Evolutionary conservation across 2,113 vertebrate species (phyloP), one percentile per base, ranked within the genome.

Genomic region (Cheilinus undulatus): DNA sequence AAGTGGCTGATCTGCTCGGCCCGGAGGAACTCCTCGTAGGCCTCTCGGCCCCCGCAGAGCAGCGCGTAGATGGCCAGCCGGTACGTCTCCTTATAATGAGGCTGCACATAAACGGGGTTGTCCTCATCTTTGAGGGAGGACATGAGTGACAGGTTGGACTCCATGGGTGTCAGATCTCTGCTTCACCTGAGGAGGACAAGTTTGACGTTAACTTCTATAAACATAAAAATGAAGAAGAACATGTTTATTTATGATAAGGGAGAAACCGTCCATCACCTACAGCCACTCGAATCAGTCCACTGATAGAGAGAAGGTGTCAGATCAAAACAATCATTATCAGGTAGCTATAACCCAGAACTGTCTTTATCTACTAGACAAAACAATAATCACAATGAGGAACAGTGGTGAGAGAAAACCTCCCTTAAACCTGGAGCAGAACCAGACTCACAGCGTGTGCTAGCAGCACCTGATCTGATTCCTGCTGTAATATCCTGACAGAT

Each of bases 21-120:
- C 19, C 70, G 70, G 61, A 98, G 94, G 88, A 96, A 97, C 67
- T 97, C 95, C 57, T 94, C 87, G 71, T 97, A 98, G 26, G 94
- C 94, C 69, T 96, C 93, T 27, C 90, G 82, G 36, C 96, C 97
- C 3, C 94, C 93, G 46, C 95, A 95, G 38, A 97, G 95, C 8
- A 98, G 90, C 3, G 88, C 93, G 73, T 97, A 97, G 4, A 97
- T 93, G 42, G 97, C 97, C 83, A 98, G 73, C 1, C 96, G 94
- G 71, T 97, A 97, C 73, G 94, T 92, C 34, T 98, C 97, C 67
- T 93, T 96, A 65, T 98, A 98, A 73, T 97, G 95, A 1, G 97
- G 96, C 78, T 96, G 95, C 48, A 97, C 76, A 70, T 94, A 96
- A 87, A 67, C 86, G 86, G 88, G 82, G 73, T 46, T 80, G n/a